A percentile compares a stretch with the other conserved stretches of the same genome.
Evolutionary conservation across 2,888 invertebrate species (phyloP).

Genomic region (Polydrusus tereticollis): DNA sequence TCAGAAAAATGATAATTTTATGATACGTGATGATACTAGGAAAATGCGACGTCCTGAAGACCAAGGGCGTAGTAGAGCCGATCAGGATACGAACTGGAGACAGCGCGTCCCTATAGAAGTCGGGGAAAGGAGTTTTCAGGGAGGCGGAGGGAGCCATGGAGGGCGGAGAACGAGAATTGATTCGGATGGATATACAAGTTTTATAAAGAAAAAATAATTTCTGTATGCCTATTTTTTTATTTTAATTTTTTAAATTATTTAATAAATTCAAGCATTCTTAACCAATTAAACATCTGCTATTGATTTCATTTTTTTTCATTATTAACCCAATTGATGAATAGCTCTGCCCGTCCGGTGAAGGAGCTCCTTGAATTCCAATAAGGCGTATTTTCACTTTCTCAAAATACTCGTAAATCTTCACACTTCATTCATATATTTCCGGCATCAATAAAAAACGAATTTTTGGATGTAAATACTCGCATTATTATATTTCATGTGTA

Average conservation of each 20-base stretch:
- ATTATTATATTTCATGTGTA: slow-evolving; percentile 28
- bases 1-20: no score
- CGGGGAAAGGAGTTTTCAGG: not conserved
- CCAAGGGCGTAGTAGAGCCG: not conserved
- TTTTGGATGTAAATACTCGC: slow-evolving; percentile 24
- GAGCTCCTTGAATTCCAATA: not conserved
- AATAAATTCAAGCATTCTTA: no score
- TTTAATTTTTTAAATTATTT: no score
- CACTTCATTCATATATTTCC: slow-evolving; percentile 32
- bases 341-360: not conserved
- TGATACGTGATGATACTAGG: no score
- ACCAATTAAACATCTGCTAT: no score
- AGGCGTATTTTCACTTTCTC: slow-evolving; percentile 33
- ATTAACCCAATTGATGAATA: no score
- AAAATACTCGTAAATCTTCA: slow-evolving; percentile 11
- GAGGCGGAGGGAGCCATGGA: not conserved
- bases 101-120: not conserved
- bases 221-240: not conserved
- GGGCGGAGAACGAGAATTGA: not conserved
- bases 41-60: not conserved
- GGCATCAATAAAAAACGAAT: slow-evolving; percentile 24
- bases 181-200: not conserved
- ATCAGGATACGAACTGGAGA: slow-evolving; percentile 29
- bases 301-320: no score
- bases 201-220: not conserved